phyloP scores from a whole-genome alignment of 2,113 vertebrate species.

The Microcebus griseorufus region DNA sequence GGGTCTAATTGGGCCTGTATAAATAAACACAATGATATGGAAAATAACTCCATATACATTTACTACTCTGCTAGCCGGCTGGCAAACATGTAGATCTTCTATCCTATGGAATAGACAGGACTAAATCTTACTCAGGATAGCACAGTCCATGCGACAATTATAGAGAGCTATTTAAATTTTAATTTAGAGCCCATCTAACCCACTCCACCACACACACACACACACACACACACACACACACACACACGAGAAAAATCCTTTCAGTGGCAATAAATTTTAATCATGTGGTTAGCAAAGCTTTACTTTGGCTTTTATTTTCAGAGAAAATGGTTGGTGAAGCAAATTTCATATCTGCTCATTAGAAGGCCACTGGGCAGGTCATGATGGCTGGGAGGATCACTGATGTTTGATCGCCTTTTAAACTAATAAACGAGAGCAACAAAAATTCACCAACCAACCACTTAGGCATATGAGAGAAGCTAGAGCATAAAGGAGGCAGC shows the following conservation, averaged over 20 bases:
- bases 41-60: slow-evolving; percentile 65
- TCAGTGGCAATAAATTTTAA: slow-evolving; percentile 44
- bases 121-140: slow-evolving; percentile 12
- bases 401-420: neutral
- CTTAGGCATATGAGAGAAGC: neutral
- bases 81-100: slow-evolving; percentile 18
- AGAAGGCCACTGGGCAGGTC: neutral
- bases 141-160: neutral
- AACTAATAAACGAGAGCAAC: neutral
- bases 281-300: slow-evolving; percentile 28
- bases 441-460: neutral
- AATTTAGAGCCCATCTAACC: neutral
- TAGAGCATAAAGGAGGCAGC: neutral
- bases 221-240: neutral
- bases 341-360: slow-evolving; percentile 42
- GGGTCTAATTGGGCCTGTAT: slow-evolving; percentile 67
- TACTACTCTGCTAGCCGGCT: slow-evolving; percentile 25
- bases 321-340: slow-evolving; percentile 32
- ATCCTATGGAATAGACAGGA: neutral
- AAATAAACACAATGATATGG: slow-evolving; percentile 76
- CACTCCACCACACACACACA: neutral
- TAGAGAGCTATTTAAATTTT: slow-evolving; percentile 35
- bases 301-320: slow-evolving; percentile 31
- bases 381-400: neutral
- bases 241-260: neutral